Percentiles rank a stretch among this genome's conserved stretches.
These are phyloP conservation scores for Vulpes vulpes DNA, from an alignment of 2,113 vertebrate genomes.

Conservation along the genomic window DNA sequence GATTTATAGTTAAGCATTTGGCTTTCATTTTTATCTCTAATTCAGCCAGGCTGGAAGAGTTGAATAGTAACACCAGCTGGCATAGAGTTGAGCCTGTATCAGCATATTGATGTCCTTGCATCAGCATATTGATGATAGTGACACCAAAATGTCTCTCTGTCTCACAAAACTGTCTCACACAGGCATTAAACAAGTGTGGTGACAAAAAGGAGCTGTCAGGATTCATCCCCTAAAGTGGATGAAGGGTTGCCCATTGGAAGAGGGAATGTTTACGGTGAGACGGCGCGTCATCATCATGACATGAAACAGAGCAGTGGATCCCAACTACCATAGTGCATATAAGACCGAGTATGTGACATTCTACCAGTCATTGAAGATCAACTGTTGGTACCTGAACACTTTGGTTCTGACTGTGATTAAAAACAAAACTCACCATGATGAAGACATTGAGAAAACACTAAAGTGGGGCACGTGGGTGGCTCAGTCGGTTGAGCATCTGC, in stretches of 20 bases:
- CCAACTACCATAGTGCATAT: slow-evolving; percentile 22
- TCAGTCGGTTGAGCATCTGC: no score
- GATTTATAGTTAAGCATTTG: slow-evolving; percentile 73
- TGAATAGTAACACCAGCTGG: slow-evolving; percentile 67
- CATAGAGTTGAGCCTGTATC: slow-evolving; percentile 36
- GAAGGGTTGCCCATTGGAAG: background rate
- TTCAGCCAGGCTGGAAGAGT: slow-evolving; percentile 64
- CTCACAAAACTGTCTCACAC: slow-evolving; percentile 38
- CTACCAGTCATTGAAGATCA: background rate
- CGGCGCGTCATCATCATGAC: background rate
- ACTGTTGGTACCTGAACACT: background rate
- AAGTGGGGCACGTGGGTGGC: no score
- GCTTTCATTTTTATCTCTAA: slow-evolving; percentile 67
- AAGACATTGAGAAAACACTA: slow-evolving; percentile 6
- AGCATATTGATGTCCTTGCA: slow-evolving; percentile 70
- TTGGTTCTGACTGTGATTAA: slow-evolving; percentile 1
- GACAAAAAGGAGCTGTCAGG: slow-evolving; percentile 55
- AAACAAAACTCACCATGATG: slow-evolving; percentile 24
- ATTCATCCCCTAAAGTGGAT: background rate
- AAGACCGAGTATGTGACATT: background rate
- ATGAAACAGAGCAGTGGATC: slow-evolving; percentile 34
- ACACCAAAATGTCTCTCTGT: slow-evolving; percentile 61
- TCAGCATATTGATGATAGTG: slow-evolving; percentile 70
- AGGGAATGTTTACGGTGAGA: background rate
- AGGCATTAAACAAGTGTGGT: slow-evolving; percentile 44